Base-by-base conservation (phyloP, 1,140 invertebrate genomes). In the Diachasmimorpha longicaudata region DNA sequence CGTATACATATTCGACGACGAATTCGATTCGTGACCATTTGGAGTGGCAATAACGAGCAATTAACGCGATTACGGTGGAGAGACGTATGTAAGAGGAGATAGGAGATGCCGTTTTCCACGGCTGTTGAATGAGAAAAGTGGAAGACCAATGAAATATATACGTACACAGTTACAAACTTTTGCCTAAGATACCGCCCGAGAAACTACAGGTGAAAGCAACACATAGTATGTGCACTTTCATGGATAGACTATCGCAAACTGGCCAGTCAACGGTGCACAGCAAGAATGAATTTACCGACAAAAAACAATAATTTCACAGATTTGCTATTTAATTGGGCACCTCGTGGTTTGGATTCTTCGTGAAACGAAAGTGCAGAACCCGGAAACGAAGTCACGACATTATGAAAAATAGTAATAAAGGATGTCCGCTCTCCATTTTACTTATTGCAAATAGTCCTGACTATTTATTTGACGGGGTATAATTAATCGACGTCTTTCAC, bases 91-190 rank as follows among this genome's bases (percentile, higher is more conserved):
- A 23, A 19, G 19, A 16, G 25, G 70, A 72, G 70, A 77, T 77
- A 16, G 36, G 21, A n/a, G 25, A 70, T 63, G 48, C 72, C n/a
- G 63, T 58, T 77, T 67, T 77, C 63, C 75, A 77, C 75, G 75
- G 70, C 75, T 68, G 75, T 37, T 76, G 74, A 39, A 39, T 71
- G 74, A 52, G 77, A 78, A 78, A 78, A 75, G 77, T 78, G 69
- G 73, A 75, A 75, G 72, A 66, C 42, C 72, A 63, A 19, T 13
- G 23, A 68, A 46, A 63, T 44, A 48, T 11, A 25, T 78, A 63
- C 58, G 10, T 11, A 63, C 13, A 63, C 58, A 63, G 19, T 16
- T 3, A 78, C 69, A 78, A 78, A 78, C 73, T 78, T 69, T 72
- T 58, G 67, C 83, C 84, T 85, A 58, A 3, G n/a, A 58, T 58